Conservation (phyloP, 2,888 invertebrate species). For the Leptopilina myrica region DNA sequence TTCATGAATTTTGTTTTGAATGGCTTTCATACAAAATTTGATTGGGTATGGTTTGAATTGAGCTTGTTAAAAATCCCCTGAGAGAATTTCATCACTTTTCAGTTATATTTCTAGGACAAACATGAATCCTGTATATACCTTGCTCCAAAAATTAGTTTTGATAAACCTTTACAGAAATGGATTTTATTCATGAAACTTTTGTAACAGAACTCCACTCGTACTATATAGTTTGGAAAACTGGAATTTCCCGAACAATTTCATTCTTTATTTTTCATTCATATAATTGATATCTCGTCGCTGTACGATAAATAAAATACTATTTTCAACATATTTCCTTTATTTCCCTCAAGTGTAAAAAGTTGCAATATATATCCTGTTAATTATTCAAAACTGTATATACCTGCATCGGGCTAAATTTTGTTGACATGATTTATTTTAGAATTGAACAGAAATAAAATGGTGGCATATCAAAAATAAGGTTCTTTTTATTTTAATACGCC, state of each 20-base stretch:
- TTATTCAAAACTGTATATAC: too few relatives aligned
- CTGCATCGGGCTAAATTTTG: too few relatives aligned
- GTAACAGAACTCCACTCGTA: neutral
- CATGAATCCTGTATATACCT: neutral
- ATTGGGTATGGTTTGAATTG: neutral
- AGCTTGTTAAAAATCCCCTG: neutral
- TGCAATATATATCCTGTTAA: too few relatives aligned
- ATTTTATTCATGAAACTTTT: neutral
- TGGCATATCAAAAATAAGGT: too few relatives aligned
- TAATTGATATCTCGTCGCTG: too few relatives aligned
- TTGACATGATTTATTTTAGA: too few relatives aligned
- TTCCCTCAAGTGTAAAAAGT: too few relatives aligned
- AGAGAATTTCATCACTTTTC: slow-evolving; percentile 9
- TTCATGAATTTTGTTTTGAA: neutral
- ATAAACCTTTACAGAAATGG: neutral
- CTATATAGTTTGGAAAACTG: neutral
- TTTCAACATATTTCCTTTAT: too few relatives aligned
- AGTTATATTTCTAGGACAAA: neutral
- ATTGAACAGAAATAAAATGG: too few relatives aligned
- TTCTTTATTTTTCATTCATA: neutral
- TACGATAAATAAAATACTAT: too few relatives aligned
- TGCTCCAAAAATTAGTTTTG: neutral
- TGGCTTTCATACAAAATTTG: neutral
- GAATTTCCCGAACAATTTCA: neutral
- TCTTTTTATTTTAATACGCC: too few relatives aligned